Evolutionary conservation across 2,113 vertebrate genomes (phyloP).

Genomic region (Coptodon bakossiorum): DNA sequence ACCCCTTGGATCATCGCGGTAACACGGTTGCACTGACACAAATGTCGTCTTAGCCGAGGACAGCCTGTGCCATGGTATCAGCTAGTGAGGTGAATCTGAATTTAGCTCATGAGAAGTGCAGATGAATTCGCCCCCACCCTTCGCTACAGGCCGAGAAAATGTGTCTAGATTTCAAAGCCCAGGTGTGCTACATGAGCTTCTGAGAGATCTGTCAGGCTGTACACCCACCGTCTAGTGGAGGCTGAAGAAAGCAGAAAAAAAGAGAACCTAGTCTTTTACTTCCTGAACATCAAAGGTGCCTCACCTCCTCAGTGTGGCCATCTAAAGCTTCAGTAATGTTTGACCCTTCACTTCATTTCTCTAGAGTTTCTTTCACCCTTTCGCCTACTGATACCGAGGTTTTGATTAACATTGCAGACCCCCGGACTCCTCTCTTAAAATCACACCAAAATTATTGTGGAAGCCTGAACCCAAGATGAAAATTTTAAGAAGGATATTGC

Average conservation of each 20-base stretch:
- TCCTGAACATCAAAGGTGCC: conserved; percentile 75
- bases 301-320: conserved; percentile 60
- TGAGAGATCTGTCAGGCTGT: conserved; percentile 64
- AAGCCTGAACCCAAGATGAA: conserved; percentile 26
- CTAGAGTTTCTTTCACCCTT: conserved; percentile 9
- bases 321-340: conserved; percentile 52
- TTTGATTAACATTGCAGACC: conserved; percentile 57
- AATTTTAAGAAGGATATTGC: conserved; percentile 20
- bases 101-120: conserved; percentile 51
- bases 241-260: conserved; percentile 38
- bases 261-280: conserved; percentile 59
- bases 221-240: conserved; percentile 31
- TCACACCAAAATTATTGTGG: conserved; percentile 9
- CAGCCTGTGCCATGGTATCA: not conserved
- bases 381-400: not conserved
- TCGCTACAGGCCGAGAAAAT: conserved; percentile 29
- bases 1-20: not conserved
- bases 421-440: conserved; percentile 5
- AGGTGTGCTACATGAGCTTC: conserved; percentile 57
- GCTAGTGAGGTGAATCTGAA: conserved; percentile 17
- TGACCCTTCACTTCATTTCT: conserved; percentile 41
- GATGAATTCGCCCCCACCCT: conserved; percentile 31
- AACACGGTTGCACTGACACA: not conserved
- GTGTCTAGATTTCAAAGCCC: conserved; percentile 70
- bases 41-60: not conserved